Evolutionary conservation across 2,888 invertebrate species (phyloP).

Genomic region (Eudasyphora cyanicolor): DNA sequence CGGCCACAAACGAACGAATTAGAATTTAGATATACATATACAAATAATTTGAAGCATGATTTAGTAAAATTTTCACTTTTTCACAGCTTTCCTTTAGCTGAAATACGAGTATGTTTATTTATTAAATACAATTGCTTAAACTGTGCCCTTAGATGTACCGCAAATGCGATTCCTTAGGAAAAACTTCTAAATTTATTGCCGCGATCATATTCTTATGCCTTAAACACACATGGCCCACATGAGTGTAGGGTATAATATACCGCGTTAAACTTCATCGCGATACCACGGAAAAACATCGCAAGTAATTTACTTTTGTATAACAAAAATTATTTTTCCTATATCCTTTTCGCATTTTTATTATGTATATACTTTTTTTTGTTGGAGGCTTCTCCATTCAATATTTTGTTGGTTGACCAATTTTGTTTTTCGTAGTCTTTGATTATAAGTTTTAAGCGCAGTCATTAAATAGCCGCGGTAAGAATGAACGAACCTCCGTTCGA

Average conservation of each 20-base stretch:
- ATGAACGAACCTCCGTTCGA: neutral
- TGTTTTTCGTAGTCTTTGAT: constrained; percentile 42
- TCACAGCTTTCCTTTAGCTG: too few species aligned
- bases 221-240: neutral
- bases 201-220: neutral
- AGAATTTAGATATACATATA: too few species aligned
- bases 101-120: too few species aligned
- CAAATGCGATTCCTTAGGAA: too few species aligned
- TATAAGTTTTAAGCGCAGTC: constrained; percentile 64
- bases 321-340: constrained; percentile 64
- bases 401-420: constrained; percentile 56
- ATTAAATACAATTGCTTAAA: too few species aligned
- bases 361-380: neutral
- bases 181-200: too few species aligned
- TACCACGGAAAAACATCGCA: constrained; percentile 25
- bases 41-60: too few species aligned
- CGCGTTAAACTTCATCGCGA: constrained; percentile 25
- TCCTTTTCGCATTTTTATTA: too few species aligned
- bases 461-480: constrained; percentile 64
- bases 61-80: too few species aligned
- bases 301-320: constrained; percentile 61
- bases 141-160: too few species aligned
- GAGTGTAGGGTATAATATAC: neutral
- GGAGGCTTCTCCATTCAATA: constrained; percentile 31
- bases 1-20: too few species aligned